Conservation (phyloP, 2,113 vertebrate species). For the Oncorhynchus masou region DNA sequence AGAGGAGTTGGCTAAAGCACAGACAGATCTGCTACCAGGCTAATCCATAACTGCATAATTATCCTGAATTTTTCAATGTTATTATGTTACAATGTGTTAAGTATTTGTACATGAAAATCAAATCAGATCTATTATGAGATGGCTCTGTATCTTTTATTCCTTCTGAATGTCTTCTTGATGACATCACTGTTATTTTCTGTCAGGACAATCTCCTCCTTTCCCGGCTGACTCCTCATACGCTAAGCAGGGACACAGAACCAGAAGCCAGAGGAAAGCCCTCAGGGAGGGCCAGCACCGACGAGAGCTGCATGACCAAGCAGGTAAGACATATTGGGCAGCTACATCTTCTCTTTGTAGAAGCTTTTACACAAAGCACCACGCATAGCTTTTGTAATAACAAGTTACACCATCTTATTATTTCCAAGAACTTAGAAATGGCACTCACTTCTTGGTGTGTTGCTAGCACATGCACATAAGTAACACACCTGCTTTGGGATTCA, state of each 20-base stretch:
- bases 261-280: constrained; percentile 73
- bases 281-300: constrained; percentile 76
- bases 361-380: no score
- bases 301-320: constrained; percentile 74
- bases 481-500: no score
- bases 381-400: no score
- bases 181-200: constrained; percentile 46
- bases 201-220: constrained; percentile 70
- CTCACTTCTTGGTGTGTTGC: no score
- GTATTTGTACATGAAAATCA: constrained; percentile 43
- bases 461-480: no score
- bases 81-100: constrained; percentile 5
- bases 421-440: no score
- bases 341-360: no score
- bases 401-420: not conserved
- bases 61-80: constrained; percentile 43
- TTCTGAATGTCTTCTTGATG: constrained; percentile 19
- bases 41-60: not conserved
- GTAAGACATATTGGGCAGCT: constrained; percentile 56
- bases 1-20: no score
- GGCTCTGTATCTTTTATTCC: constrained; percentile 20
- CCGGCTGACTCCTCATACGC: constrained; percentile 61
- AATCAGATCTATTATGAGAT: constrained; percentile 38
- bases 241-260: constrained; percentile 67
- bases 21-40: no score